Evolutionary conservation across 2,888 invertebrate species (phyloP), one percentile per base, ranked within the genome.

Genomic region (Cartodere bifasciata): DNA sequence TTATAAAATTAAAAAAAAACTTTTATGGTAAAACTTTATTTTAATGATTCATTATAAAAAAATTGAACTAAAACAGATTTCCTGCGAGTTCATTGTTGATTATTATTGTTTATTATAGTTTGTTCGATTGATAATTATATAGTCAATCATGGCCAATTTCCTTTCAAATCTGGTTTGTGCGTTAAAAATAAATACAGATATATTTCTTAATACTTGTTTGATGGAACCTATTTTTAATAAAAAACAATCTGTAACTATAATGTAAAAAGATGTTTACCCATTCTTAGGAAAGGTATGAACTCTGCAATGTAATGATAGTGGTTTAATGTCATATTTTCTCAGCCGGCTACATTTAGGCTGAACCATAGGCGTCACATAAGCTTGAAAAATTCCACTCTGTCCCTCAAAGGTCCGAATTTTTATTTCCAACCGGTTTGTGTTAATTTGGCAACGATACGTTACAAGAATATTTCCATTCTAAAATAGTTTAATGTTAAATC

Each of bases 391-490:
- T 2, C 87, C 87, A 39, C 75, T 69, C 50, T 81, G 77, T 1
- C 85, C 82, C 58, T 87, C 87, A 16, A 73, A 72, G 2, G 82
- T 79, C 30, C 82, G 72, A 42, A 94, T 70, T 56, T 82, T 78
- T 39, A 94, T 67, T 65, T 92, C 91, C 35, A 95, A 64, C 25
- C 88, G 68, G 41, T 86, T 87, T 0, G 88, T 90, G 46, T 91
- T 90, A 22, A 90, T 79, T 65, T 94, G 92, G 55, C 94, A 94
- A 37, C 91, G 72, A 51, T 91, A 88, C 2, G 91, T 91, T 6
- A 86, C 88, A 39, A 91, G 58, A 28, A 67, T 72, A 58, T 82
- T 81, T 13, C 75, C 77, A 49, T 65, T 67, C 72, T 75, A 41
- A 4, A 55, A 53, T 30, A 35, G 23, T 9, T 6, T 15, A 7